These are phyloP conservation scores for Dryobotodes eremita DNA, from an alignment of 2,888 invertebrate species.

Conservation along the genomic window DNA sequence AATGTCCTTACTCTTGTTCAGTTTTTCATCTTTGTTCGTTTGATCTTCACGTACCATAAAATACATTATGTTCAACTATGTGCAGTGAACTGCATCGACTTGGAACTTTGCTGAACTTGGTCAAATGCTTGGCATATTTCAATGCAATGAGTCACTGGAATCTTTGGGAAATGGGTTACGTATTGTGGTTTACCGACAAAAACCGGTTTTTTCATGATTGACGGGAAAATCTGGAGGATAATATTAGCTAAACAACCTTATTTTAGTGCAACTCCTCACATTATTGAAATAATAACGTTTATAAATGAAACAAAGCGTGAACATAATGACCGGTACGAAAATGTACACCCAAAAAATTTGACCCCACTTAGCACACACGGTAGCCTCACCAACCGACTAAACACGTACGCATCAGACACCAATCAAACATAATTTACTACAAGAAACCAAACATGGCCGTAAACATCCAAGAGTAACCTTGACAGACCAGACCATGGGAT, in stretches of 20 bases:
- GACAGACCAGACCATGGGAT: constrained; percentile 79
- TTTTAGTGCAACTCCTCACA: constrained; percentile 1
- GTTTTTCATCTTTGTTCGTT: neutral
- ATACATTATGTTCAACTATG: neutral
- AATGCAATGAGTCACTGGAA: constrained; percentile 17
- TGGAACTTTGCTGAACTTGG: constrained; percentile 6
- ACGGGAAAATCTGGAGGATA: constrained; percentile 3
- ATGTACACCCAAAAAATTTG: constrained; percentile 14
- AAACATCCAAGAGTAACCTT: constrained; percentile 81
- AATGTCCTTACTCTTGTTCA: neutral
- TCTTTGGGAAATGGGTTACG: constrained; percentile 12
- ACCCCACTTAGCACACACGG: constrained; percentile 47
- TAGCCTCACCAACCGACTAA: constrained; percentile 40
- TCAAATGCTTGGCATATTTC: constrained; percentile 8
- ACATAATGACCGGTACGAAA: constrained; percentile 19
- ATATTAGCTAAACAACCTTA: neutral
- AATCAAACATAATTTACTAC: constrained; percentile 70
- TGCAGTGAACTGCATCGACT: constrained; percentile 32
- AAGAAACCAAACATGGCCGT: constrained; percentile 63
- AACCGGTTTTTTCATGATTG: constrained; percentile 4
- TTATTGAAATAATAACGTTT: constrained; percentile 11
- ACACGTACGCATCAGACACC: constrained; percentile 63
- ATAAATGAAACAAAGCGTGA: constrained; percentile 37
- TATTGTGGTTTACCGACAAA: constrained; percentile 15
- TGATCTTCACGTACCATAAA: neutral